These are phyloP conservation scores for Lichenostomus cassidix DNA, from an alignment of 2,113 vertebrate genomes.

Conservation along the genomic window DNA sequence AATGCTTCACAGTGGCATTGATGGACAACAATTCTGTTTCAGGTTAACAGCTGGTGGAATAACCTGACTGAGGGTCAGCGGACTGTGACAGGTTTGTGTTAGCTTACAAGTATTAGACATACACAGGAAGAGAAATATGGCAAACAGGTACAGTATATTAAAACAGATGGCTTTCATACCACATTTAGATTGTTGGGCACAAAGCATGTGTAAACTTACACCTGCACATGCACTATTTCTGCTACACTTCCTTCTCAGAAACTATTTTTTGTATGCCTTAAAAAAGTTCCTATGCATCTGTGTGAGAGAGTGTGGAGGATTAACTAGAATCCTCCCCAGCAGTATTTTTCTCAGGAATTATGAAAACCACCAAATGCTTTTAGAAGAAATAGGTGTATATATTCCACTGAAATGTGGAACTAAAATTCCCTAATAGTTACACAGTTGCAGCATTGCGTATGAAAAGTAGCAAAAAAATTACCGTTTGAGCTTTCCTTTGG, in stretches of 20 bases:
- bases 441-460: neutral
- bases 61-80: constrained; percentile 90
- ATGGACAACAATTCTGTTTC: constrained; percentile 59
- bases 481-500: neutral
- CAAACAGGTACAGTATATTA: constrained; percentile 79
- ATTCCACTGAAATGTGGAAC: neutral
- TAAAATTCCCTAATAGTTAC: neutral
- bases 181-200: constrained; percentile 16
- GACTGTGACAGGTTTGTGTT: constrained; percentile 91
- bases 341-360: neutral
- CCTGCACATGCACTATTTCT: neutral
- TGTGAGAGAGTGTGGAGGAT: neutral
- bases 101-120: constrained; percentile 82
- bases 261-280: neutral
- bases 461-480: neutral
- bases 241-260: neutral
- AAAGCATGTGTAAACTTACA: constrained; percentile 26
- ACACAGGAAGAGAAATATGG: constrained; percentile 78
- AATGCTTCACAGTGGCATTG: neutral
- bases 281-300: neutral
- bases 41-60: constrained; percentile 98
- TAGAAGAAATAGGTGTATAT: neutral
- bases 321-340: neutral
- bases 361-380: neutral
- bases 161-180: constrained; percentile 61